Conservation (phyloP, 1,140 invertebrate genomes). For the Ips nitidus region DNA sequence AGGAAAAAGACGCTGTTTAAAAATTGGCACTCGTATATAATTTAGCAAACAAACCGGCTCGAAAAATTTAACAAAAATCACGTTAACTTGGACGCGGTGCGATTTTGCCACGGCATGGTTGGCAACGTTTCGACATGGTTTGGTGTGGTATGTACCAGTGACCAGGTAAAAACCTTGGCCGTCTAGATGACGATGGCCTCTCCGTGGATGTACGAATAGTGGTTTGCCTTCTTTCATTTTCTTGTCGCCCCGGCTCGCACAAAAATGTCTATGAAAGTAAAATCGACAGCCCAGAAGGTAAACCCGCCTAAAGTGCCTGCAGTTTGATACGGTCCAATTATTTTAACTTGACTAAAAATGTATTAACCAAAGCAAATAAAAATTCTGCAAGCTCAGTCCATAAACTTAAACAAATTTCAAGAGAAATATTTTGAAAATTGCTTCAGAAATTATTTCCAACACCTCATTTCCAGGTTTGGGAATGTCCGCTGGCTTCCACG, state of each 20-base stretch:
- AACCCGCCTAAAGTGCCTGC: not conserved
- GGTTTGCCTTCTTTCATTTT: slow-evolving; percentile 17
- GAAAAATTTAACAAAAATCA: slow-evolving; percentile 20
- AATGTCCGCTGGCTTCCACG: too few relatives aligned
- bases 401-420: too few relatives aligned
- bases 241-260: not conserved
- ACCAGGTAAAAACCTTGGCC: slow-evolving; percentile 31
- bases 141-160: slow-evolving; percentile 12
- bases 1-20: not conserved
- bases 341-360: too few relatives aligned
- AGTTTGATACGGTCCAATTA: too few relatives aligned
- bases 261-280: slow-evolving; percentile 20
- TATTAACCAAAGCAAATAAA: too few relatives aligned
- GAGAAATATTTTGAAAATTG: too few relatives aligned
- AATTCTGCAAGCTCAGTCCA: too few relatives aligned
- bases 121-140: slow-evolving; percentile 21
- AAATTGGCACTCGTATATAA: slow-evolving; percentile 4
- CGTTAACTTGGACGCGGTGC: slow-evolving; percentile 16
- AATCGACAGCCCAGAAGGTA: slow-evolving; percentile 10
- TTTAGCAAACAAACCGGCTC: slow-evolving; percentile 11
- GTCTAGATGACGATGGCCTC: slow-evolving; percentile 26
- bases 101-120: slow-evolving; percentile 9
- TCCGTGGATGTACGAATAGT: slow-evolving; percentile 19
- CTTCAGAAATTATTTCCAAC: too few relatives aligned
- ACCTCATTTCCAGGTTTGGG: too few relatives aligned